Evolutionary conservation across 2,113 vertebrate genomes (phyloP).

Genomic region (Turnix velox): DNA sequence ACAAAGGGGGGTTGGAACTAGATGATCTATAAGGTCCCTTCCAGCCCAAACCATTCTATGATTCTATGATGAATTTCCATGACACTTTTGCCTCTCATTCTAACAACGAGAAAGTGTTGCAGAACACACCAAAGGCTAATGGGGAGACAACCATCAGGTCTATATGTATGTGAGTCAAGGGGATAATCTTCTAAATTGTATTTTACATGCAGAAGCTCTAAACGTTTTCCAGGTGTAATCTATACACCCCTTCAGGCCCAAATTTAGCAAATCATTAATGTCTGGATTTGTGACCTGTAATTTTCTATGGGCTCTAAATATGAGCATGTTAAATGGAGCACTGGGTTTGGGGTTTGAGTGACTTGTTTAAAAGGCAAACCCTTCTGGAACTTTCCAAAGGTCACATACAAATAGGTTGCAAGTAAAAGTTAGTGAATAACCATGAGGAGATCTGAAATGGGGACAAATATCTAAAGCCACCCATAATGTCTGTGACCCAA

Average conservation of each 20-base stretch:
- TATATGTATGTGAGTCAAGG: neutral
- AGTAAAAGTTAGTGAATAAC: neutral
- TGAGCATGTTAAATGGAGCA: neutral
- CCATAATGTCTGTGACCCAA: neutral
- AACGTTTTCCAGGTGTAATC: conserved; percentile 18
- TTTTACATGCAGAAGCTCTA: conserved; percentile 17
- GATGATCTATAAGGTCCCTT: too few relatives aligned
- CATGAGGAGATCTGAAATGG: neutral
- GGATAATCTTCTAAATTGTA: conserved; percentile 17
- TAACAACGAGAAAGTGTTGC: neutral
- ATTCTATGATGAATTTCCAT: too few relatives aligned
- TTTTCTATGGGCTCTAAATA: neutral
- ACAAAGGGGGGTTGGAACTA: neutral
- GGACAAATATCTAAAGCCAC: neutral
- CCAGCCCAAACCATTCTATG: too few relatives aligned
- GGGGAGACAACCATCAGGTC: neutral
- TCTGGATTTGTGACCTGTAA: conserved; percentile 2
- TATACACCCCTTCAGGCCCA: conserved; percentile 14
- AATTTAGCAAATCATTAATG: conserved; percentile 18
- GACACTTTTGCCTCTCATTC: neutral
- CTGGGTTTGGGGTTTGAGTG: neutral
- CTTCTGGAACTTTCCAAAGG: neutral
- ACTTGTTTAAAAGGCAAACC: neutral
- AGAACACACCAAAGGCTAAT: neutral
- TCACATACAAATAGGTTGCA: neutral